phyloP scores from a whole-genome alignment of 2,113 vertebrate genomes.

The Sander lucioperca region DNA sequence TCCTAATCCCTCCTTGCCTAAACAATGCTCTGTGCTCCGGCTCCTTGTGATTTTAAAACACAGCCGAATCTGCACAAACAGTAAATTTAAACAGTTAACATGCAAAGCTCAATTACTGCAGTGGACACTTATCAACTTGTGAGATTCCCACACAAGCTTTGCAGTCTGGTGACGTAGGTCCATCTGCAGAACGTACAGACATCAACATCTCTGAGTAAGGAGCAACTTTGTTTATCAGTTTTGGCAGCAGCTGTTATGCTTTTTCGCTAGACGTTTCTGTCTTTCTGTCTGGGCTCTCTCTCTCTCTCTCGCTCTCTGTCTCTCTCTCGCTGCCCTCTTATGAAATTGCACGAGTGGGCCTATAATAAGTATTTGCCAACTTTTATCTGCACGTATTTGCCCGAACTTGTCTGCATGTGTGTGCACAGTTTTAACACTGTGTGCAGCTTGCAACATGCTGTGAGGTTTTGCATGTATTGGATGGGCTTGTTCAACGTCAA shows the following conservation, averaged over 20 bases:
- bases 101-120: not conserved
- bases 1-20: conserved; percentile 32
- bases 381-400: conserved; percentile 71
- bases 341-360: conserved; percentile 55
- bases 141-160: conserved; percentile 23
- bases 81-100: not conserved
- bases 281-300: conserved; percentile 2
- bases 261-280: conserved; percentile 39
- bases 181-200: conserved; percentile 46
- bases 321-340: too few species aligned
- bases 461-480: conserved; percentile 58
- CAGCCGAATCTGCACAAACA: conserved; percentile 7
- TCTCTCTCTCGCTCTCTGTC: not conserved
- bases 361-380: conserved; percentile 40
- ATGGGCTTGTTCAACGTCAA: conserved; percentile 34
- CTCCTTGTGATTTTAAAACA: conserved; percentile 28
- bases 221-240: conserved; percentile 67
- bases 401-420: conserved; percentile 58
- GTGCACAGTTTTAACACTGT: not conserved
- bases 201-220: conserved; percentile 55
- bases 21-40: not conserved
- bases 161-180: conserved; percentile 46
- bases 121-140: conserved; percentile 18
- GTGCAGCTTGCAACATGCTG: conserved; percentile 59
- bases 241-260: conserved; percentile 51